Percentiles rank a stretch among this genome's conserved stretches.
Evolutionary conservation across 2,113 vertebrate species (phyloP).

Genomic region (Fulica atra): DNA sequence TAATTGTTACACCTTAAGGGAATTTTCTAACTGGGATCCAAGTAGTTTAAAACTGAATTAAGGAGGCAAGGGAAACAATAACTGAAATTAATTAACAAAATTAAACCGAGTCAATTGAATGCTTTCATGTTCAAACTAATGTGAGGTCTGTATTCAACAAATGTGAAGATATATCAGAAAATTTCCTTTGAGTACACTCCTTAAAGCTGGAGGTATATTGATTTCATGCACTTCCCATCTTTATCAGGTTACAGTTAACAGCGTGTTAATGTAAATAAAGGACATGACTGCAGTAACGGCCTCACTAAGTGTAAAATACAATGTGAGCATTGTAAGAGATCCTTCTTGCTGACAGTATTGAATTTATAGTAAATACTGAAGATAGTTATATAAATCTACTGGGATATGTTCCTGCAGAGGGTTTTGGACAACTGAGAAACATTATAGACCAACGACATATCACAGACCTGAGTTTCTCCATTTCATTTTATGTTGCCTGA

Average conservation of each 20-base stretch:
- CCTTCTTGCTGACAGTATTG: not conserved
- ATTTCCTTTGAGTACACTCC: not conserved
- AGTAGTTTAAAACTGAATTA: not conserved
- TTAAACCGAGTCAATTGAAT: constrained; percentile 9
- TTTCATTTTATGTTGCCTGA: not conserved
- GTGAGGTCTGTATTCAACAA: not conserved
- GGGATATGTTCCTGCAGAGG: not conserved
- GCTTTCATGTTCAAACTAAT: not conserved
- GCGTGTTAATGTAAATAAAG: constrained; percentile 10
- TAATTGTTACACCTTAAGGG: not conserved
- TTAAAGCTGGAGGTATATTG: constrained; percentile 17
- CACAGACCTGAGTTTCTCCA: not conserved
- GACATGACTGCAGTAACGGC: not conserved
- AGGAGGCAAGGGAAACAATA: not conserved
- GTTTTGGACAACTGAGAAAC: not conserved
- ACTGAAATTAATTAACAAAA: constrained; percentile 10
- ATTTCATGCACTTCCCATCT: constrained; percentile 16
- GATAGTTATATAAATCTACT: not conserved
- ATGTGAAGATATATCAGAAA: not conserved
- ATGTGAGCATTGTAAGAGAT: not conserved
- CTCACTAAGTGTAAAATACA: constrained; percentile 8
- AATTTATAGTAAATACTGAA: not conserved
- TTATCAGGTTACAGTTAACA: constrained; percentile 12
- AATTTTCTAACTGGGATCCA: not conserved
- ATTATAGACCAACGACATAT: not conserved